Conservation (phyloP, 2,888 invertebrate genomes). For the Tetropium fuscum region DNA sequence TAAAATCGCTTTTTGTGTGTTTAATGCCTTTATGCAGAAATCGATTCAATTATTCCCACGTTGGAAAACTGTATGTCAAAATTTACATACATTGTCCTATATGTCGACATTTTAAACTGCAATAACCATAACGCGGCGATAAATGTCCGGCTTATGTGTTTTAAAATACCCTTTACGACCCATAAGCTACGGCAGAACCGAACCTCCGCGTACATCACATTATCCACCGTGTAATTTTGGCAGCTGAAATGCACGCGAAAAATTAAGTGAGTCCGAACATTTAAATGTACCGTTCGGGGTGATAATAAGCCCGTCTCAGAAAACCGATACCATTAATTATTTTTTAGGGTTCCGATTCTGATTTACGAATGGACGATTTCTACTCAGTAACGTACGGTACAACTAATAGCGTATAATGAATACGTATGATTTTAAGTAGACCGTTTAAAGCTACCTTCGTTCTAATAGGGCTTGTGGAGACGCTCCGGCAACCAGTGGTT, state of each 20-base stretch:
- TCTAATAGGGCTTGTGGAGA: conserved; percentile 32
- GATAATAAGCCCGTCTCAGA: conserved; percentile 34
- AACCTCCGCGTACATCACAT: neutral
- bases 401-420: conserved; percentile 58
- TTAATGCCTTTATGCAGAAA: too few relatives aligned
- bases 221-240: conserved; percentile 20
- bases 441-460: conserved; percentile 33
- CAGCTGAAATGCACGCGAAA: conserved; percentile 32
- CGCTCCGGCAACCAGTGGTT: conserved; percentile 28
- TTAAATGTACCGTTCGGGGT: conserved; percentile 29
- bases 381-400: conserved; percentile 52
- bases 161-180: conserved; percentile 14
- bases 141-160: conserved; percentile 10
- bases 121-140: conserved; percentile 10
- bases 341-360: conserved; percentile 26
- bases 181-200: conserved; percentile 12
- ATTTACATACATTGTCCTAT: conserved; percentile 9
- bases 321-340: conserved; percentile 32
- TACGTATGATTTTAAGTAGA: conserved; percentile 52
- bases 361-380: conserved; percentile 48
- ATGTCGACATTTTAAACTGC: conserved; percentile 2
- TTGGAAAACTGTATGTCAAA: too few relatives aligned
- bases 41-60: too few relatives aligned
- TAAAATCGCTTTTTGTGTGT: too few relatives aligned
- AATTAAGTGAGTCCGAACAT: conserved; percentile 30